phyloP scores from a whole-genome alignment of 1,140 invertebrate genomes.

The Bombus soroeensis region DNA sequence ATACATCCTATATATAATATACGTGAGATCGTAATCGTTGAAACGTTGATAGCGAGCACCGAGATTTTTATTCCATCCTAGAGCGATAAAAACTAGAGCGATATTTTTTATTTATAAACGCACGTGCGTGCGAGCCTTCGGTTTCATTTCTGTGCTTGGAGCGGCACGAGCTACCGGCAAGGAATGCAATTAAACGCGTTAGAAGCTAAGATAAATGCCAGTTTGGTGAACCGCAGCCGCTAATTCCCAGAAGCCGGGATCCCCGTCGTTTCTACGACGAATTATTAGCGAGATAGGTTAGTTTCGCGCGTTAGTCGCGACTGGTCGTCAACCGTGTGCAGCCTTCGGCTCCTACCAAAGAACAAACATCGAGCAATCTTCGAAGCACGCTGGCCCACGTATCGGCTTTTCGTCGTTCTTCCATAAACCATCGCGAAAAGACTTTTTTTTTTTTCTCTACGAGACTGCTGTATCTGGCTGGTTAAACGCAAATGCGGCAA shows the following conservation, averaged over 20 bases:
- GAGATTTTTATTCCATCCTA: not conserved
- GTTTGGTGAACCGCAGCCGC: constrained; percentile 25
- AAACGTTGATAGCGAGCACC: not conserved
- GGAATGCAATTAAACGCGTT: constrained; percentile 34
- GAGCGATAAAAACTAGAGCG: not conserved
- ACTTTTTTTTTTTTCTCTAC: accelerated
- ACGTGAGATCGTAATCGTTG: not conserved
- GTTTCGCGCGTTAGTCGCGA: not conserved
- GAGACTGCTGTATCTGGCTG: too few species aligned
- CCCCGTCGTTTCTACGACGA: not conserved
- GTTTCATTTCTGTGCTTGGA: not conserved
- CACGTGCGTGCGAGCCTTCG: too few species aligned
- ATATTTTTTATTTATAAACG: not conserved
- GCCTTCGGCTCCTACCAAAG: accelerated
- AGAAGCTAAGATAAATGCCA: constrained; percentile 25
- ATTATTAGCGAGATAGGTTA: constrained; percentile 34
- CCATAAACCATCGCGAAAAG: too few species aligned
- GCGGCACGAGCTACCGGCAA: not conserved
- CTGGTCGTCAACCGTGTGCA: not conserved
- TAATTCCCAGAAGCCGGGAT: constrained; percentile 18
- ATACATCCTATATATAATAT: too few species aligned
- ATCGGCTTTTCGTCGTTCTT: too few species aligned
- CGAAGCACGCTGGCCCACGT: too few species aligned
- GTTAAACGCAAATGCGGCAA: not conserved
- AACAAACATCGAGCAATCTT: too few species aligned